Conservation (phyloP, 2,797 vertebrate genomes). For the Rhabdophis nuchalis region DNA sequence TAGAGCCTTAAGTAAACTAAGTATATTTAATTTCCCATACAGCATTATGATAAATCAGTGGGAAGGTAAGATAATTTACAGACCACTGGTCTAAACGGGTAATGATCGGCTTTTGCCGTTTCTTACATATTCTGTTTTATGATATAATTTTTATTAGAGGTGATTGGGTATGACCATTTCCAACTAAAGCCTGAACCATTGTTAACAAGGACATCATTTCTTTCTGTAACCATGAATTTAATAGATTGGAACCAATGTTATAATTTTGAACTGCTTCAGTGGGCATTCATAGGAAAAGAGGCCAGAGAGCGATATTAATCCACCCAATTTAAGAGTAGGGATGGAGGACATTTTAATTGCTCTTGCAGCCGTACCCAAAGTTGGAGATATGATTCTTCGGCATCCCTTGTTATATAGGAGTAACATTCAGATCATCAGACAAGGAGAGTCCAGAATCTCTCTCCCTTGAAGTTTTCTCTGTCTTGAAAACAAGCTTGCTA, state of each 20-base stretch:
- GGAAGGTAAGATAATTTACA: conserved; percentile 6
- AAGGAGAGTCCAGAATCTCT: conserved; percentile 88
- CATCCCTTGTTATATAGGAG: conserved; percentile 69
- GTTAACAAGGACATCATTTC: conserved; percentile 5
- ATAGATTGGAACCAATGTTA: not conserved
- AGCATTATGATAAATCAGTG: conserved; percentile 20
- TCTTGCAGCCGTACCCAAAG: conserved; percentile 26
- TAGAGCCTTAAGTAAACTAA: conserved; percentile 22
- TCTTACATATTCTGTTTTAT: conserved; percentile 33
- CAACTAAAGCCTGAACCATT: not conserved
- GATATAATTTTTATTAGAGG: conserved; percentile 44
- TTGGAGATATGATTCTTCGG: conserved; percentile 27
- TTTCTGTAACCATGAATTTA: conserved; percentile 14
- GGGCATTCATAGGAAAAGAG: conserved; percentile 1
- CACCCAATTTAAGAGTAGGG: conserved; percentile 21
- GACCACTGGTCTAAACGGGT: not conserved
- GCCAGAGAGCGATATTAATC: conserved; percentile 30
- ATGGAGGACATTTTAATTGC: conserved; percentile 13
- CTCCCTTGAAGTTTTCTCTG: conserved; percentile 79
- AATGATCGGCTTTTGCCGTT: not conserved
- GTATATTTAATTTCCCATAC: conserved; percentile 22
- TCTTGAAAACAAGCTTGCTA: conserved; percentile 74
- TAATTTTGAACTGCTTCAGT: not conserved
- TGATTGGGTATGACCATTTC: conserved; percentile 14
- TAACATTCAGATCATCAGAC: conserved; percentile 87